These are phyloP conservation scores for Schrankia costaestrigalis DNA, from an alignment of 2,888 invertebrate species.

Conservation along the genomic window DNA sequence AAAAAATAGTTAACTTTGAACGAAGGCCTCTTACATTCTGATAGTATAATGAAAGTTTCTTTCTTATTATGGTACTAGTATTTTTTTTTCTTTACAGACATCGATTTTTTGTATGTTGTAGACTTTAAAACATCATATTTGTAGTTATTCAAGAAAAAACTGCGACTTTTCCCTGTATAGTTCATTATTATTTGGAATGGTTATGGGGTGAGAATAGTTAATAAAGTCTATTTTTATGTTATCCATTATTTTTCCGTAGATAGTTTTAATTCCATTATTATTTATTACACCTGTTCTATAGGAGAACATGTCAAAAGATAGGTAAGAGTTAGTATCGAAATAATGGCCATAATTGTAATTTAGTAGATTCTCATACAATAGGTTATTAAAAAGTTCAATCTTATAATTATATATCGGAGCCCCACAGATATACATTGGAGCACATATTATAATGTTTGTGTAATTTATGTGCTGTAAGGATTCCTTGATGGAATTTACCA, in stretches of 20 bases:
- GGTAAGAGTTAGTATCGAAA: conserved; percentile 1
- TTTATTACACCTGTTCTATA: too few relatives aligned
- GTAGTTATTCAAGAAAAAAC: conserved; percentile 1
- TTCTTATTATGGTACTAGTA: background rate
- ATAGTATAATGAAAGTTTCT: conserved; percentile 1
- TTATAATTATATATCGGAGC: conserved; percentile 3
- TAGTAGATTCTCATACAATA: background rate
- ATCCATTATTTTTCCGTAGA: background rate
- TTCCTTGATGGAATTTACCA: background rate
- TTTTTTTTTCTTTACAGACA: background rate
- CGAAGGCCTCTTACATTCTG: conserved; percentile 4
- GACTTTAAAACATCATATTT: background rate
- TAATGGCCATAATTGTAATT: background rate
- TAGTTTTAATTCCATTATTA: conserved; percentile 1
- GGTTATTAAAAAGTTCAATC: conserved; percentile 1
- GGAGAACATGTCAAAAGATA: conserved; percentile 2
- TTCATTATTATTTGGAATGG: background rate
- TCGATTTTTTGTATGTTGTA: background rate
- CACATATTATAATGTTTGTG: conserved; percentile 3
- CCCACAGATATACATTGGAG: conserved; percentile 2
- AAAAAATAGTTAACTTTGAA: background rate
- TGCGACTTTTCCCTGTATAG: background rate
- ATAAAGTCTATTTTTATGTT: background rate
- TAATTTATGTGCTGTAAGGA: conserved; percentile 2
- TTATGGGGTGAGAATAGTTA: background rate